Base-by-base conservation (phyloP, 2,888 invertebrate species). In the Brachylomia viminalis region DNA sequence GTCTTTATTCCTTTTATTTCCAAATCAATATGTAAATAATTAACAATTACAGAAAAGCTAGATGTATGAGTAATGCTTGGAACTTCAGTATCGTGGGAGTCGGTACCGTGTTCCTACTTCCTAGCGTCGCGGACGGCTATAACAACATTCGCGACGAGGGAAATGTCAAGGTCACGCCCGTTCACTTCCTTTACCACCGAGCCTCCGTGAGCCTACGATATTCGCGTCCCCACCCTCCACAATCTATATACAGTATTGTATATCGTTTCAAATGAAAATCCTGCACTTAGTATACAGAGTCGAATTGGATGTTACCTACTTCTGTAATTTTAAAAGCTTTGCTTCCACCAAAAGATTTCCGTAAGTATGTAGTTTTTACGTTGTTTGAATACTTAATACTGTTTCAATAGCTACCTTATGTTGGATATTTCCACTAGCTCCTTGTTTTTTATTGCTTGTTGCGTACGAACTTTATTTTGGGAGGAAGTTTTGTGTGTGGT, bases 81-180 rank as follows among this genome's bases (percentile, higher is more conserved):
- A 81, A 87, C 78, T 86, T 77, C 80, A 83, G 81, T 81, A 79
- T 74, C 86, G 88, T 90, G 88, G 88, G 89, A 87, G 88, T 87
- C 78, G 62, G 86, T 76, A 70, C 77, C 72, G 75, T 79, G 87
- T 86, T 84, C 88, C 84, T 87, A 88, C 86, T 88, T 88, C 88
- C 88, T 88, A 83, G 82, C 85, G 82, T 75, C 77, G 77, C 85
- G 74, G 78, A 79, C 85, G 80, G 84, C 82, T 82, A 88, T 89
- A 91, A 88, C 89, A 88, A 91, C 91, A 92, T 91, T 91, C 91
- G 88, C 92, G 90, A 90, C 90, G 92, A 90, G 91, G 93, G 92
- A 95, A 96, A 96, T 96, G 96, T 95, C 96, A 96, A 96, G 96
- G 96, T 88, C 94, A 90, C 85, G 86, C 85, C 94, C 96, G 93